phyloP scores from a whole-genome alignment of 2,113 vertebrate species.

The Myotis davidii region DNA sequence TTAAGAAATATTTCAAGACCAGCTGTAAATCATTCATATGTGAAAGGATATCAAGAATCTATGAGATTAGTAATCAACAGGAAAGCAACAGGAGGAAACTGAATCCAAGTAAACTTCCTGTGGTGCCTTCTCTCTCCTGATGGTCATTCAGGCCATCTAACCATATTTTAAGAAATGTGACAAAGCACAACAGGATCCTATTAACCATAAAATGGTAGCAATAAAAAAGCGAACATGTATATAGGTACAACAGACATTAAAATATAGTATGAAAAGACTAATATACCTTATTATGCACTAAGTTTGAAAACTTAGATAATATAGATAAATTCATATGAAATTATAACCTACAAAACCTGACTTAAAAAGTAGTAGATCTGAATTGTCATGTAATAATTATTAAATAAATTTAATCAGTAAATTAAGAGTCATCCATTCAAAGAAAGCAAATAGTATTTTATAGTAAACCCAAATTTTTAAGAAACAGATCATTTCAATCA shows the following conservation, averaged over 20 bases:
- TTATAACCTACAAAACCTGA: background rate
- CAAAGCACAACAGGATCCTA: background rate
- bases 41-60: background rate
- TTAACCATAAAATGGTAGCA: background rate
- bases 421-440: background rate
- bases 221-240: background rate
- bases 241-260: background rate
- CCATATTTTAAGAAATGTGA: background rate
- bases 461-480: background rate
- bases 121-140: background rate
- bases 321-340: background rate
- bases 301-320: slow-evolving; percentile 29
- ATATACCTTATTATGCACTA: background rate
- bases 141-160: background rate
- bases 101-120: background rate
- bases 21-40: background rate
- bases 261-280: background rate
- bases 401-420: slow-evolving; percentile 19
- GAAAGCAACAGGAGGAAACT: background rate
- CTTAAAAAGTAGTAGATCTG: background rate
- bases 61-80: background rate
- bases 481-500: background rate
- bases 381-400: background rate
- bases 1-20: slow-evolving; percentile 18
- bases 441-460: slow-evolving; percentile 13